Evolutionary conservation across 2,113 vertebrate genomes (phyloP).

Genomic region (Ploceus nigricollis): DNA sequence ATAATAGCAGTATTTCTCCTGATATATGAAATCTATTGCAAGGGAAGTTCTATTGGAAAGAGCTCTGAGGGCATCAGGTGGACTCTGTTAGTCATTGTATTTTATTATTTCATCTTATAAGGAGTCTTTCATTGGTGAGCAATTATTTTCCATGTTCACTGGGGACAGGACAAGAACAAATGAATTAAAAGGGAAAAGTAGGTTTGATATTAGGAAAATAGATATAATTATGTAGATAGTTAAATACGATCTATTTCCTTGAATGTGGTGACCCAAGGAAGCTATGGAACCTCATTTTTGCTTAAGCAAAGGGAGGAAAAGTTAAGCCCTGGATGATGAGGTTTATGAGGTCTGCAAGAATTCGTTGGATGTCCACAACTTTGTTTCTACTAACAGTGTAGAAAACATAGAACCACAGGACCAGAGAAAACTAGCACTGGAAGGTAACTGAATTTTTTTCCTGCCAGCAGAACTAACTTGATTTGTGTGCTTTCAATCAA

Average conservation of each 20-base stretch:
- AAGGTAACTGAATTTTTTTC: background rate
- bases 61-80: background rate
- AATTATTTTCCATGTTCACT: background rate
- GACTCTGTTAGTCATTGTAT: background rate
- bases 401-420: background rate
- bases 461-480: background rate
- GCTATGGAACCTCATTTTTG: background rate
- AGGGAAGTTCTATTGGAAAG: background rate
- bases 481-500: background rate
- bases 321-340: background rate
- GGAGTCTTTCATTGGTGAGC: background rate
- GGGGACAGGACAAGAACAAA: background rate
- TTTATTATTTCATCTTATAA: background rate
- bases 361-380: background rate
- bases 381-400: background rate
- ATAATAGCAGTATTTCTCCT: background rate
- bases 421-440: background rate
- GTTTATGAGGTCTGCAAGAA: background rate
- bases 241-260: too few relatives aligned
- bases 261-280: background rate
- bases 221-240: background rate
- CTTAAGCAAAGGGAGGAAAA: background rate
- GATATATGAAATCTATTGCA: background rate
- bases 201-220: background rate
- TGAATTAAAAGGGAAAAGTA: background rate